These are phyloP conservation scores for Adelphocoris suturalis DNA, from an alignment of 2,888 invertebrate species.

Conservation along the genomic window DNA sequence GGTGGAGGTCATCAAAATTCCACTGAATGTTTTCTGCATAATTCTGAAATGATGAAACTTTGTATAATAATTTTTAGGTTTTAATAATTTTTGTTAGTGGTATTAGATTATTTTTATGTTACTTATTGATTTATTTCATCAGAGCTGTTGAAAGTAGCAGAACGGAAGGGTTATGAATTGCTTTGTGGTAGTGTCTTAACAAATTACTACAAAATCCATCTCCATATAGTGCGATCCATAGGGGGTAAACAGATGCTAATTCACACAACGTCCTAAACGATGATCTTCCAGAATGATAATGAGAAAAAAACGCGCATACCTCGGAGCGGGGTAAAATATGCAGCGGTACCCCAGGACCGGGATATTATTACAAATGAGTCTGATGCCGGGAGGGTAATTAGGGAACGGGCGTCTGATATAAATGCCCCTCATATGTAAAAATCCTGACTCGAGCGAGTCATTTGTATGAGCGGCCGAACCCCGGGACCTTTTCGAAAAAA, in stretches of 20 bases:
- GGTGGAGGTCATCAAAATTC: no score
- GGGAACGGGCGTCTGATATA: conserved; percentile 67
- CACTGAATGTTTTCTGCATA: no score
- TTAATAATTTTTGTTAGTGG: no score
- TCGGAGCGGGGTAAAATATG: conserved; percentile 51
- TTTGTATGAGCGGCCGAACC: conserved; percentile 35
- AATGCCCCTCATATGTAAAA: conserved; percentile 68
- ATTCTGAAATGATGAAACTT: no score
- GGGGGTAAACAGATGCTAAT: conserved; percentile 50
- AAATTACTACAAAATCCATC: neutral
- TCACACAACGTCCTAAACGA: conserved; percentile 54
- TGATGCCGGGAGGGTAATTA: conserved; percentile 62
- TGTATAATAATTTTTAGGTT: no score
- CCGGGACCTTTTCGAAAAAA: neutral
- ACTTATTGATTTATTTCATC: no score
- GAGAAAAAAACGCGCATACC: conserved; percentile 44
- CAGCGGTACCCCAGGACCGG: conserved; percentile 33
- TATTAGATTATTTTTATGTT: no score
- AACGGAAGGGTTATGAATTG: no score
- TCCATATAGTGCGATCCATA: neutral
- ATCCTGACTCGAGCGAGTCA: conserved; percentile 50
- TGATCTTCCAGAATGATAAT: conserved; percentile 50
- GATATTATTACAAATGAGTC: conserved; percentile 70
- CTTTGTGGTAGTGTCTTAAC: neutral
- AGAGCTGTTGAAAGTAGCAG: no score